A percentile compares a stretch with the other conserved stretches of the same genome.
Evolutionary conservation across 2,797 vertebrate species (phyloP).

Genomic region (Myiotriccus ornatus): DNA sequence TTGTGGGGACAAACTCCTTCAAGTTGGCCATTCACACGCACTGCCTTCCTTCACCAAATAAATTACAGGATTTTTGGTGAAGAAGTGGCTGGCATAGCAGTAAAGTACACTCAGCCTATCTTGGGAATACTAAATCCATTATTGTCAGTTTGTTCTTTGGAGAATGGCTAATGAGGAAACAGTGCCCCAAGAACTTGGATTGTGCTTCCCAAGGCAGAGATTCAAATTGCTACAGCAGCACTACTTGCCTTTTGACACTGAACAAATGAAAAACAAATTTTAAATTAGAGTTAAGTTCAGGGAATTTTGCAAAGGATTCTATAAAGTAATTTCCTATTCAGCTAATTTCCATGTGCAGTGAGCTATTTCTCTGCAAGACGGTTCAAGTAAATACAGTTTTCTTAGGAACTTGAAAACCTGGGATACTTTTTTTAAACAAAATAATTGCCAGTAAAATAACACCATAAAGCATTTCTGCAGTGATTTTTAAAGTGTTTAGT

Average conservation of each 20-base stretch:
- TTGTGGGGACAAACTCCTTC: not conserved
- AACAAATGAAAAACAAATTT: slow-evolving; percentile 48
- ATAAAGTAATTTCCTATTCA: slow-evolving; percentile 1
- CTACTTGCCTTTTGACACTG: slow-evolving; percentile 33
- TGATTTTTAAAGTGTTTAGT: not conserved
- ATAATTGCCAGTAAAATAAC: not conserved
- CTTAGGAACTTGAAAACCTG: not conserved
- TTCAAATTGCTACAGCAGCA: slow-evolving; percentile 27
- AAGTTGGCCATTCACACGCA: not conserved
- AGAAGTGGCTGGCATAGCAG: not conserved
- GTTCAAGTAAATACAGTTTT: not conserved
- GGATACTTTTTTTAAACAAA: not conserved
- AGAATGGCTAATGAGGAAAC: slow-evolving; percentile 50
- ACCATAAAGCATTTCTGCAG: not conserved
- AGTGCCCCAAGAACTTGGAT: not conserved
- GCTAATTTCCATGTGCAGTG: not conserved
- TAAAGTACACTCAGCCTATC: not conserved
- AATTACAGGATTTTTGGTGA: slow-evolving; percentile 14
- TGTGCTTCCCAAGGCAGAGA: slow-evolving; percentile 13
- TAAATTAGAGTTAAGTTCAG: slow-evolving; percentile 21
- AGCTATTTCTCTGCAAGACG: not conserved
- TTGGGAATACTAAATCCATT: slow-evolving; percentile 56
- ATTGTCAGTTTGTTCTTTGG: slow-evolving; percentile 60
- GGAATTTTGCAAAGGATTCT: not conserved
- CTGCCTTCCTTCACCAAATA: not conserved